Base-by-base conservation (phyloP, 2,888 invertebrate species). In the Scaptomyza flava region DNA sequence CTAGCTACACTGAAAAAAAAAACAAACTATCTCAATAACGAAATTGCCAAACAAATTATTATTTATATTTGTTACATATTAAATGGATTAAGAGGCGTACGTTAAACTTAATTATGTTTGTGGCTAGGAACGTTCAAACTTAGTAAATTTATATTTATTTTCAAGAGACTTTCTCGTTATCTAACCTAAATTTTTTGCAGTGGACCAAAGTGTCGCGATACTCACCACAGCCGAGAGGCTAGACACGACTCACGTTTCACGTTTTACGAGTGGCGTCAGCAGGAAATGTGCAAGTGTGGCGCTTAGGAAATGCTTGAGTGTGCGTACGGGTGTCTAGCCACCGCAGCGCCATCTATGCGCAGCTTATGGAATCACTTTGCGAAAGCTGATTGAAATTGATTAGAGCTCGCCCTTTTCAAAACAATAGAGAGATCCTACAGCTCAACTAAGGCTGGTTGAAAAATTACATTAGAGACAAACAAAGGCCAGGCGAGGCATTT, bases 191-290 rank as follows among this genome's bases (percentile, higher is more conserved):
- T 4, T 57, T 62, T 33, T 43, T 0, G 3, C 57, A 54, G 68
- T 68, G 75, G 27, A 20, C 0, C 4, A 6, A 38, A 51, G 6
- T 23, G 62, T 8, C 36, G 50, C 4, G 1, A 63, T 72, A 80
- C 60, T 71, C 81, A 82, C 81, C 81, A 82, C 73, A 76, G 72
- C 72, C 85, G 82, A 71, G 68, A 30, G 62, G 58, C 75, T 67
- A 60, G 63, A 46, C 60, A 61, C 72, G 71, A 58, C 20, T 12
- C 48, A 31, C 34, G 14, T 42, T 36, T 48, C 30, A 47, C 46
- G 34, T 17, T 41, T 41, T 41, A 51, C 62, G 64, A 50, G 56
- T 41, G 67, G 33, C 20, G 48, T 2, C 63, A 56, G 50, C 70
- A 81, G 81, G 81, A 81, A 81, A 68, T 81, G 67, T 45, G 51